A percentile compares a stretch with the other conserved stretches of the same genome.
phyloP scores from a whole-genome alignment of 2,797 vertebrate species.

The Philypnodon macrostomus region DNA sequence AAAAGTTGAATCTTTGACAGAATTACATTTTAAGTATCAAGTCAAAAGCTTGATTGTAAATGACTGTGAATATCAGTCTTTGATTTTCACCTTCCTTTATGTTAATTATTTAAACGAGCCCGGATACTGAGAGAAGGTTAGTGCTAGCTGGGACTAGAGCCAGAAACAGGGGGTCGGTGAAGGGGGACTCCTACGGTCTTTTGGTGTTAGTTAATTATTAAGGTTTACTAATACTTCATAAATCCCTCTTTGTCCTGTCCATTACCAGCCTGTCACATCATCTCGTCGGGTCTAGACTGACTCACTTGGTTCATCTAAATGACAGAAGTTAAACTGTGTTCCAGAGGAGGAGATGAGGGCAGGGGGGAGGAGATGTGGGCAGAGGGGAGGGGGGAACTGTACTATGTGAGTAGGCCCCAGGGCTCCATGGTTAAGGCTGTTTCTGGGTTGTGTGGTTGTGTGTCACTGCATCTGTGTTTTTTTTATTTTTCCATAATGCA shows the following conservation, averaged over 20 bases:
- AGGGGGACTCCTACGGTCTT: conserved; percentile 59
- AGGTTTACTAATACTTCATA: conserved; percentile 82
- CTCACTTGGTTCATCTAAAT: conserved; percentile 72
- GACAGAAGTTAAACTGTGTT: conserved; percentile 82
- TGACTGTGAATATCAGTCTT: neutral
- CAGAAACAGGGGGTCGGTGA: conserved; percentile 20
- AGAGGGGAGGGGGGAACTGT: conserved; percentile 41
- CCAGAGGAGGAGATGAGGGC: conserved; percentile 63
- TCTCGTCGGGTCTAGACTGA: conserved; percentile 61
- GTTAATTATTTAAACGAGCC: conserved; percentile 13
- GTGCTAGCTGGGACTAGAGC: conserved; percentile 22
- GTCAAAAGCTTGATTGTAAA: too few species aligned
- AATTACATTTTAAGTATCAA: too few species aligned
- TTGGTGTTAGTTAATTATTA: conserved; percentile 78
- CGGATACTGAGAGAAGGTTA: conserved; percentile 9
- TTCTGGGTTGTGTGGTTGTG: conserved; percentile 32
- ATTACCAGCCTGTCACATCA: conserved; percentile 81
- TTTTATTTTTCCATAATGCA: conserved; percentile 8
- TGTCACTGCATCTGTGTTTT: conserved; percentile 27
- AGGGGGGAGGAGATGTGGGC: conserved; percentile 28
- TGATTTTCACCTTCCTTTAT: conserved; percentile 7
- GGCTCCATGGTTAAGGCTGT: conserved; percentile 57
- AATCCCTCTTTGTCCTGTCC: conserved; percentile 79
- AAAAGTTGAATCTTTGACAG: too few species aligned
- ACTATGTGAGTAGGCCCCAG: conserved; percentile 62